phyloP scores from a whole-genome alignment of 2,888 invertebrate genomes.

The Drosophila lacicola region DNA sequence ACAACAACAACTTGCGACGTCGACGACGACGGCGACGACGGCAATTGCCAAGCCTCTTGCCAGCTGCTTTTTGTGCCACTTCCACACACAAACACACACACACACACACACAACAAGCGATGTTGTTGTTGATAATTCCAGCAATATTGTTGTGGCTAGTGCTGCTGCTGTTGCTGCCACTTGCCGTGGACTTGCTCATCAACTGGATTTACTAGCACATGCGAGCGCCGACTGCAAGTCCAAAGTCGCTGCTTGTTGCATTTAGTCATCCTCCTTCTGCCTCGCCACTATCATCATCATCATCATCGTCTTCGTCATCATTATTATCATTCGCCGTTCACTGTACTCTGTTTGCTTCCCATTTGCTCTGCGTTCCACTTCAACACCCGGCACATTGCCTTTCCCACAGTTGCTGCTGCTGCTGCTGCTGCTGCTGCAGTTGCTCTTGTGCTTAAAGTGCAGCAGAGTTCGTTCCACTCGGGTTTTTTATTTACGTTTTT shows the following conservation, averaged over 20 bases:
- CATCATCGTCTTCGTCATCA: conserved; percentile 17
- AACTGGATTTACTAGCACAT: conserved; percentile 67
- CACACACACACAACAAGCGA: conserved; percentile 21
- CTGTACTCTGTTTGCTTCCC: conserved; percentile 33
- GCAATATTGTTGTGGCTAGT: conserved; percentile 38
- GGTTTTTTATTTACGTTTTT: conserved; percentile 46
- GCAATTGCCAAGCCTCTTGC: conserved; percentile 60
- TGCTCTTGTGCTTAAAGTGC: conserved; percentile 62
- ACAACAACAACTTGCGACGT: conserved; percentile 58
- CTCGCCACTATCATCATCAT: conserved; percentile 19
- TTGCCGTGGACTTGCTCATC: conserved; percentile 74
- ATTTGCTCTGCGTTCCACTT: conserved; percentile 68
- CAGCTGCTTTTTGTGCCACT: conserved; percentile 71
- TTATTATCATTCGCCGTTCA: conserved; percentile 12
- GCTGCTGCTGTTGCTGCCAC: conserved; percentile 57
- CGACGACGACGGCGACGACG: conserved; percentile 56
- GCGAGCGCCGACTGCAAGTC: conserved; percentile 56
- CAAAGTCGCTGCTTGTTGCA: conserved; percentile 73
- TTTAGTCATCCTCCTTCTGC: conserved; percentile 69
- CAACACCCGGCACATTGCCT: conserved; percentile 71
- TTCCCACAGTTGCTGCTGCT: conserved; percentile 66
- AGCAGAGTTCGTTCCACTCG: conserved; percentile 82
- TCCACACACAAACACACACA: conserved; percentile 35
- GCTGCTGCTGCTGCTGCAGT: conserved; percentile 16
- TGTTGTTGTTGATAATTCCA: conserved; percentile 59